Base-by-base conservation (phyloP, 64 coral and sea anemone species). In the Stichodactyla helianthus region DNA sequence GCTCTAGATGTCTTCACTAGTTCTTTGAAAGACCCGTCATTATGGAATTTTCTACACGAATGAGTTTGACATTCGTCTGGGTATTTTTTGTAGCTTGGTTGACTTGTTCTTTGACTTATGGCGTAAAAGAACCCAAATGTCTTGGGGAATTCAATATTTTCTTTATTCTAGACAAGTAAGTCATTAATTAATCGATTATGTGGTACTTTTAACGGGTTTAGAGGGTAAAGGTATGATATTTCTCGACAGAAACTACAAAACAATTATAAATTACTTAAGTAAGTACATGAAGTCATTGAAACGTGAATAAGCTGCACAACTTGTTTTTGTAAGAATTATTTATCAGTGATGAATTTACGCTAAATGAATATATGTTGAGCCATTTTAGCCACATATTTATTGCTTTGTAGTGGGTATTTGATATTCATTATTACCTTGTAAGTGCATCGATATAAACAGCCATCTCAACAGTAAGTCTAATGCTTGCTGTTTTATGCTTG, bases 61-160 rank as follows among this genome's bases (percentile, higher is more conserved):
- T 58, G 55, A 74, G 68, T 9, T 74, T 74, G 26, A 10, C 25
- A 12, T 74, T 74, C 23, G 11, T 35, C 68, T 74, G 68, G 25
- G 27, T 74, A 26, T 74, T 74, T 31, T n/a, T 74, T 0, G 68
- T 74, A 31, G 25, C 68, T 26, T 74, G 68, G 68, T 23, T 74
- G 25, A 12, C 8, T 28, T 74, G 22, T 74, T 31, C 25, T 31
- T 74, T 74, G 68, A 74, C 68, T 31, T 27, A n/a, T 9, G 68
- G 68, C 68, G 68, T 27, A 31, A 74, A 74, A 31, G 68, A 74
- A 11, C 68, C 68, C 1, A 74, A 74, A 74, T 74, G 68, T 31
- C 68, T 74, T 74, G 68, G 68, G 68, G 68, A 74, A 74, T 74
- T 74, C 6, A 74, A 74, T 31, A 74, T 74, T 74, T 31, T 74